These are phyloP conservation scores for Rhinoptilus africanus DNA, from an alignment of 2,113 vertebrate genomes.

Conservation along the genomic window DNA sequence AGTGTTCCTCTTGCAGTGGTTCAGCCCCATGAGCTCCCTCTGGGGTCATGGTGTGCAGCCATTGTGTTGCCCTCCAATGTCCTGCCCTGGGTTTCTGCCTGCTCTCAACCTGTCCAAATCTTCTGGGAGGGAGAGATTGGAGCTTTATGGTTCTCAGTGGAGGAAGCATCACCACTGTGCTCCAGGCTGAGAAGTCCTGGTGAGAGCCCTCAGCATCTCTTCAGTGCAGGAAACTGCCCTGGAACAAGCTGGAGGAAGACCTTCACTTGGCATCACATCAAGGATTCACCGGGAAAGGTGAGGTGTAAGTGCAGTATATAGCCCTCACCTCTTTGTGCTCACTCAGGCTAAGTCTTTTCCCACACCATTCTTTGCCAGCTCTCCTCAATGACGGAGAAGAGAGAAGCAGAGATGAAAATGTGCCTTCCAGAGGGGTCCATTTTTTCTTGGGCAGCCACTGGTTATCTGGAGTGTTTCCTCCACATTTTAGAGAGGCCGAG, in stretches of 20 bases:
- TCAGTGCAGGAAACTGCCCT: background rate
- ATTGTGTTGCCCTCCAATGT: accelerated
- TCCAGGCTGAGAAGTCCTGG: background rate
- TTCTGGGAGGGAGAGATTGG: background rate
- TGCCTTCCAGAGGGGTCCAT: background rate
- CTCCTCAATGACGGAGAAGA: background rate
- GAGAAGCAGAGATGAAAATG: background rate
- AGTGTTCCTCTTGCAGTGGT: background rate
- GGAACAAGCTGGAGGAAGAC: background rate
- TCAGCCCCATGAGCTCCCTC: background rate
- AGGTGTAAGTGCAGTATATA: background rate
- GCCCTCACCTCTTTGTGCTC: background rate
- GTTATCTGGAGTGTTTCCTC: background rate
- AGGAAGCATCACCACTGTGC: background rate
- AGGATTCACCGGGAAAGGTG: background rate
- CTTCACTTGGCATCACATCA: background rate
- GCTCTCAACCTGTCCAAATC: background rate
- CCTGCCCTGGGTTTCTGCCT: background rate
- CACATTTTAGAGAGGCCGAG: background rate
- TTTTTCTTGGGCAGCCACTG: background rate
- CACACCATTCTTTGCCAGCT: background rate
- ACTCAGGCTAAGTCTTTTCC: background rate
- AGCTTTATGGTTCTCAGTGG: background rate
- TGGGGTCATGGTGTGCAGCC: background rate
- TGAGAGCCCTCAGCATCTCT: background rate